phyloP scores from a whole-genome alignment of 2,113 vertebrate species.

The Baryphthengus martii region DNA sequence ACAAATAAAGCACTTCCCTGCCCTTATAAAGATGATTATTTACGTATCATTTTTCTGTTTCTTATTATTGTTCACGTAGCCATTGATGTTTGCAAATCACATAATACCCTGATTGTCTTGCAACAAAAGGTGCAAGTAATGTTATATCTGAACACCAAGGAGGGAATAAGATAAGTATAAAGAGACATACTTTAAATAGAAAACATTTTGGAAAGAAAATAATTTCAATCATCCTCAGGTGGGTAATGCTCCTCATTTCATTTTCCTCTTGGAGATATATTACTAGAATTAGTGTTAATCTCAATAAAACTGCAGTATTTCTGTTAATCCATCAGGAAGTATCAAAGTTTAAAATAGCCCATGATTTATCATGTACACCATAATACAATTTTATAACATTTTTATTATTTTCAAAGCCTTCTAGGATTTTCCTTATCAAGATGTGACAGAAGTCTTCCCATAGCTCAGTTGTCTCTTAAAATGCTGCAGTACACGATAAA shows the following conservation, averaged over 20 bases:
- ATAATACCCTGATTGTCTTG: not conserved
- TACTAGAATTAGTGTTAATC: not conserved
- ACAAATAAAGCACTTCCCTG: not conserved
- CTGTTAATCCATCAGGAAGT: not conserved
- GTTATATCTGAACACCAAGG: not conserved
- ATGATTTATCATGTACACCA: not conserved
- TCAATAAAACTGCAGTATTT: not conserved
- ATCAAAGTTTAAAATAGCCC: slow-evolving; percentile 11
- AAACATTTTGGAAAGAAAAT: not conserved
- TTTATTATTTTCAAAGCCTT: slow-evolving; percentile 37
- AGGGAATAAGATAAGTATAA: not conserved
- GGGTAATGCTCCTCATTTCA: not conserved
- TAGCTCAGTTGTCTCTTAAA: not conserved
- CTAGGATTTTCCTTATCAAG: slow-evolving; percentile 34
- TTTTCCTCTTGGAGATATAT: not conserved
- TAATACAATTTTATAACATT: not conserved
- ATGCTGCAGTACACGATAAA: not conserved
- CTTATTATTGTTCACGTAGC: not conserved
- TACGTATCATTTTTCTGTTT: not conserved
- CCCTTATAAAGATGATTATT: not conserved
- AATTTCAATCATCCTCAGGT: not conserved
- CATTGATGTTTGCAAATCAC: not conserved
- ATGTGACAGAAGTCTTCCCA: not conserved
- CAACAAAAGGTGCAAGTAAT: not conserved
- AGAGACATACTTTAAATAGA: not conserved